These are phyloP conservation scores for Tetramorium bicarinatum DNA, from an alignment of 2,888 invertebrate genomes.

Conservation along the genomic window DNA sequence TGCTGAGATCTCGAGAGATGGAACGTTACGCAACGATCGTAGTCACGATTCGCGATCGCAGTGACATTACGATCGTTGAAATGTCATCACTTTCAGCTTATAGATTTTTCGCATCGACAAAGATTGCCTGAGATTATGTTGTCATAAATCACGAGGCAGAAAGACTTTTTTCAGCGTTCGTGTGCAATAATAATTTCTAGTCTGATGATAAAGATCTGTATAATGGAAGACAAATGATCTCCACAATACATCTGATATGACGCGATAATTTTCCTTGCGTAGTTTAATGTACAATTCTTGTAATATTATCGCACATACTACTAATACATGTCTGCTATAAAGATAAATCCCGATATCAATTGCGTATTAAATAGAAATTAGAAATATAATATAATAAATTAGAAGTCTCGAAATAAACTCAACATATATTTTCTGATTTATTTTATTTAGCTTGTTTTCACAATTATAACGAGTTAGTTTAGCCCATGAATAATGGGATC, in stretches of 20 bases:
- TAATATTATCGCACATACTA: slow-evolving; percentile 3
- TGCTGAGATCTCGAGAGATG: slow-evolving; percentile 31
- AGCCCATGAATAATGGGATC: background rate
- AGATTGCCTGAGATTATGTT: slow-evolving; percentile 66
- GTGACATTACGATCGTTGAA: slow-evolving; percentile 66
- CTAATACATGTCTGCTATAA: background rate
- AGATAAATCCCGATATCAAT: background rate
- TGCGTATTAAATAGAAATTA: slow-evolving; percentile 2
- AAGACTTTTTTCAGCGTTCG: slow-evolving; percentile 51
- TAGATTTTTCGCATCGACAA: slow-evolving; percentile 64
- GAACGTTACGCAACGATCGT: slow-evolving; percentile 62
- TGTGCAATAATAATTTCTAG: slow-evolving; percentile 51
- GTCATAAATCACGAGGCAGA: slow-evolving; percentile 66
- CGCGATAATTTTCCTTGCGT: slow-evolving; percentile 35
- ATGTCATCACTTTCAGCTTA: slow-evolving; percentile 71
- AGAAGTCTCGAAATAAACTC: background rate
- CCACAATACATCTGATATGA: slow-evolving; percentile 5
- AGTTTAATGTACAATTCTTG: slow-evolving; percentile 21
- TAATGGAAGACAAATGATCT: slow-evolving; percentile 44
- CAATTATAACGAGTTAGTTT: slow-evolving; percentile 1
- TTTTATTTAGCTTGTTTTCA: background rate
- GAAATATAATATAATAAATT: slow-evolving; percentile 16
- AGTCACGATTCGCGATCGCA: slow-evolving; percentile 66
- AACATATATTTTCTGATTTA: background rate
- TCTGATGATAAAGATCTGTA: slow-evolving; percentile 48